Conservation (phyloP, 35 echinoderm and acorn worm species). For the Diadema setosum region DNA sequence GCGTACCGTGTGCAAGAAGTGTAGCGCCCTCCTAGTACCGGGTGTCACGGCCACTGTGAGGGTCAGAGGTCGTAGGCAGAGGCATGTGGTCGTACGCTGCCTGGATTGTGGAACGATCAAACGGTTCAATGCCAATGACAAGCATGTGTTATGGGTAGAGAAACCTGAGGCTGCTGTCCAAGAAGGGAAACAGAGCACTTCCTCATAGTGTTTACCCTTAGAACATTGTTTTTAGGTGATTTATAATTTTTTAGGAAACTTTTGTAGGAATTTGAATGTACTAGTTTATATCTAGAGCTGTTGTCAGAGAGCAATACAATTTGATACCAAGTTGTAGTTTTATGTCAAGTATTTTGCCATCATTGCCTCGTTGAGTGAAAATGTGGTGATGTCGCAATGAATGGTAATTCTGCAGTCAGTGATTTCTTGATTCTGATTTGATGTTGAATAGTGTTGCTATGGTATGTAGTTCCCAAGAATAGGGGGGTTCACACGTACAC, state of each 20-base stretch:
- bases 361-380: no score
- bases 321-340: no score
- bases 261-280: not conserved
- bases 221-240: not conserved
- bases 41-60: conserved; percentile 84
- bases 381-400: no score
- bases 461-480: no score
- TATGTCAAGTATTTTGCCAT: no score
- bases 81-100: conserved; percentile 76
- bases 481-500: no score
- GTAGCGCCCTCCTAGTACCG: conserved; percentile 74
- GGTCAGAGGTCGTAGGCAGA: conserved; percentile 76
- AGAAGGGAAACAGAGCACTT: not conserved
- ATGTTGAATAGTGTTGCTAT: no score
- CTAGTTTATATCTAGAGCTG: not conserved
- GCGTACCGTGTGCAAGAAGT: conserved; percentile 88
- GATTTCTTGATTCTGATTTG: no score
- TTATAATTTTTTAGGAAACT: not conserved
- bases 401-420: no score
- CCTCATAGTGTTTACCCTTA: not conserved
- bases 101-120: conserved; percentile 71
- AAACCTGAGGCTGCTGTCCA: conserved; percentile 49
- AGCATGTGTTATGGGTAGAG: conserved; percentile 69
- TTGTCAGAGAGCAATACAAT: not conserved
- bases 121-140: conserved; percentile 51